Conservation (phyloP, 2,113 vertebrate genomes). For the Odontophorus gujanensis region DNA sequence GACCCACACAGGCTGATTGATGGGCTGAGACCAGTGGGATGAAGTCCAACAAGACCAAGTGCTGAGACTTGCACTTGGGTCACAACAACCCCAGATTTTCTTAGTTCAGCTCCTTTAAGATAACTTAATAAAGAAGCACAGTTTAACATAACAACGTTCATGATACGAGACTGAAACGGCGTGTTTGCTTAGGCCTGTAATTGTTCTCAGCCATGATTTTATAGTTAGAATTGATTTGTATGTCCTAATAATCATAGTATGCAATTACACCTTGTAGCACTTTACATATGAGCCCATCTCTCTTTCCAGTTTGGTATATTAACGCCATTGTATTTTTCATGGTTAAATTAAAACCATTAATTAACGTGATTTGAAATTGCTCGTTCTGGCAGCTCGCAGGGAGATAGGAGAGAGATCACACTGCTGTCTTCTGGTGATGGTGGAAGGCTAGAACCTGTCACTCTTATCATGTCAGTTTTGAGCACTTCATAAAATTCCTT, state of each 20-base stretch:
- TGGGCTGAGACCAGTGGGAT: too few species aligned
- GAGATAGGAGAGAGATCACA: neutral
- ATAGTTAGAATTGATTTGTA: constrained; percentile 33
- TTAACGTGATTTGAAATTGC: neutral
- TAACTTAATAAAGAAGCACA: neutral
- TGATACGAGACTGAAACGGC: neutral
- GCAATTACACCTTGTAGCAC: neutral
- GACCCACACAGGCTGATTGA: too few species aligned
- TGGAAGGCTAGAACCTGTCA: neutral
- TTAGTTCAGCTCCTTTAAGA: neutral
- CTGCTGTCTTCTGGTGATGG: accelerated
- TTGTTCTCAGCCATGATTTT: neutral
- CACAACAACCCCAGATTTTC: neutral
- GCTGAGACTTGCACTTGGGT: too few species aligned
- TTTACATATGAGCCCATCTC: neutral
- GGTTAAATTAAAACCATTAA: constrained; percentile 51
- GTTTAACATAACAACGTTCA: neutral
- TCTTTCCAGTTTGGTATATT: neutral
- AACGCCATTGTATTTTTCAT: neutral
- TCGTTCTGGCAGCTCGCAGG: neutral
- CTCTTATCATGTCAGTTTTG: neutral
- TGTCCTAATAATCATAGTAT: neutral
- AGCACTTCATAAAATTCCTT: neutral
- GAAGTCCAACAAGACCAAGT: too few species aligned
- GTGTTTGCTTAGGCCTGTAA: constrained; percentile 22